Base-by-base conservation (phyloP, 2,797 vertebrate species). In the Sylvia borin region DNA sequence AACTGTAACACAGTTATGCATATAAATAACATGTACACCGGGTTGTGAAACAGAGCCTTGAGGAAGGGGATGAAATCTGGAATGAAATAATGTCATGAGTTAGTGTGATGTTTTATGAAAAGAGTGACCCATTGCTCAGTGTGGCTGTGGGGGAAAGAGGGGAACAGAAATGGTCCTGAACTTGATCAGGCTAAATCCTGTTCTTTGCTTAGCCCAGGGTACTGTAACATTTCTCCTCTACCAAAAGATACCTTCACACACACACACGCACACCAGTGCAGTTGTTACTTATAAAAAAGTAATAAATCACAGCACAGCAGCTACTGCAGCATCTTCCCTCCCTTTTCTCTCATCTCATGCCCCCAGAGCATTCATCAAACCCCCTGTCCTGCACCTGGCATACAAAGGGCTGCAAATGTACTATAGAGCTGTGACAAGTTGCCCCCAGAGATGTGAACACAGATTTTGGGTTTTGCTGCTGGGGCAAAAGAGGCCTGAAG, bases 61-160 rank as follows among this genome's bases (percentile, higher is more conserved):
- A 99, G 78, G 67, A 98, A 98, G 3, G 98, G 98, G 73, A 98
- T 91, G 93, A 99, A 99, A 94, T 98, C 99, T 99, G 94, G 27
- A 97, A 88, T 31, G 31, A 85, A 82, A 89, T 32, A 76, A 85
- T 5, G 40, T 26, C 25, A 14, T 1, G 2, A 48, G 20, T 96
- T 92, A 85, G 40, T 45, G 26, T 24, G 60, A 25, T 51, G 57
- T 20, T 90, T 58, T 34, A 38, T 64, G n/a, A 51, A 71, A 79
- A 29, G 40, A 40, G 14, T 40, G 40, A 40, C 40, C 40, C 40
- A 40, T 40, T 40, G 13, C 40, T 40, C 38, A 68, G 38, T 2
- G 2, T 51, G 26, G 18, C 27, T 66, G 43, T 55, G 16, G 6
- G 3, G 7, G 8, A 7, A 61, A 77, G 12, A 65, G 6, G 7